Conservation (phyloP, 2,113 vertebrate genomes). For the Lampris incognitus region DNA sequence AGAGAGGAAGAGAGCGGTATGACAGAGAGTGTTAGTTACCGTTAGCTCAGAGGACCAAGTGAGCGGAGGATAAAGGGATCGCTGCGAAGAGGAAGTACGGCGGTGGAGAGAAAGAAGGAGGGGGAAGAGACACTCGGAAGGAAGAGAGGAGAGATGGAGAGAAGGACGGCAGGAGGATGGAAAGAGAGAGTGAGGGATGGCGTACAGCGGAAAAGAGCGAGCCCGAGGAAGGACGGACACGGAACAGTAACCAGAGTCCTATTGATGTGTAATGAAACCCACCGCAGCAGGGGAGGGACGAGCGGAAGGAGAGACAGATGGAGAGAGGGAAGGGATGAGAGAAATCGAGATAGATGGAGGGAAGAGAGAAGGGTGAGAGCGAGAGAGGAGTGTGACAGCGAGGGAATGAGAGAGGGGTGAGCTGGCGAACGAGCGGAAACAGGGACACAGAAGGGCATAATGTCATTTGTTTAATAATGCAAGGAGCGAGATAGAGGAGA, state of each 20-base stretch:
- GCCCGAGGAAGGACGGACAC: conserved; percentile 46
- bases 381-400: not conserved
- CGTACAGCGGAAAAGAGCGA: conserved; percentile 40
- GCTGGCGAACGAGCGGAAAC: conserved; percentile 40
- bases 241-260: conserved; percentile 66
- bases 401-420: conserved; percentile 20
- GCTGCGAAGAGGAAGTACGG: not conserved
- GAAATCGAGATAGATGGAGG: conserved; percentile 23
- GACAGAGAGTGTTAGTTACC: conserved; percentile 44
- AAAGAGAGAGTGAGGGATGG: conserved; percentile 58
- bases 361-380: conserved; percentile 24
- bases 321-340: conserved; percentile 15
- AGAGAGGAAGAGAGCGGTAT: conserved; percentile 15
- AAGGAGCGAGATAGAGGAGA: conserved; percentile 28
- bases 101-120: conserved; percentile 33
- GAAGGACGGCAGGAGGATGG: conserved; percentile 13
- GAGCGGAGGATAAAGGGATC: conserved; percentile 57
- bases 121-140: conserved; percentile 43
- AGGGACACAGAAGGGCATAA: conserved; percentile 49
- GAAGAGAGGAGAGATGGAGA: conserved; percentile 21
- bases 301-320: conserved; percentile 43
- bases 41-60: conserved; percentile 39
- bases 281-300: conserved; percentile 30
- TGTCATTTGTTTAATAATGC: conserved; percentile 76
- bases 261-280: conserved; percentile 75